A percentile compares a stretch with the other conserved stretches of the same genome.
Conservation (phyloP, 2,797 vertebrate genomes). For the Prionace glauca region DNA sequence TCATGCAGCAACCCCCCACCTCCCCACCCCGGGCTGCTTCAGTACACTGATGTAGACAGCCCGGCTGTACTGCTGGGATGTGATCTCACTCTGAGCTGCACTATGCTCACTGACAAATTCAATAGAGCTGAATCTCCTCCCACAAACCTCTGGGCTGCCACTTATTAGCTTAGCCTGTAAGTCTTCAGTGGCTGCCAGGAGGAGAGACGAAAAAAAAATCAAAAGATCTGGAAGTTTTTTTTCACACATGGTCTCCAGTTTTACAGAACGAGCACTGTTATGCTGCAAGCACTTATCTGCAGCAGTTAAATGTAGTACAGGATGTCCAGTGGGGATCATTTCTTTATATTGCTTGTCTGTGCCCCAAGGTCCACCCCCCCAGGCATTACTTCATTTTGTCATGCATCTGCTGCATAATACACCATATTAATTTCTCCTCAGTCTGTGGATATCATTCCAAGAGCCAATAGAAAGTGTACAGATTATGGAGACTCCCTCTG, state of each 20-base stretch:
- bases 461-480: not conserved
- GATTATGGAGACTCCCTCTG: not conserved
- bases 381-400: constrained; percentile 11
- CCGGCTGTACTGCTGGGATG: constrained; percentile 43
- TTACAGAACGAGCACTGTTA: not conserved
- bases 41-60: not conserved
- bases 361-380: not conserved
- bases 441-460: constrained; percentile 10
- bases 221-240: constrained; percentile 8
- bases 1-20: not conserved
- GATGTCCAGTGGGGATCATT: not conserved
- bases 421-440: constrained; percentile 33
- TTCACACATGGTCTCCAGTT: constrained; percentile 10
- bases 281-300: not conserved
- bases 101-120: constrained; percentile 41
- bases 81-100: constrained; percentile 45
- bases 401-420: constrained; percentile 34
- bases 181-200: not conserved
- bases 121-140: constrained; percentile 45
- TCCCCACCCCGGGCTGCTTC: not conserved
- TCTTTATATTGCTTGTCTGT: constrained; percentile 1
- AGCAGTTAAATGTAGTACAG: constrained; percentile 16
- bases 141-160: constrained; percentile 41
- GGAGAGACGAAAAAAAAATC: not conserved
- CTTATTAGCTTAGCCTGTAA: constrained; percentile 39